Percentiles rank a stretch among this genome's conserved stretches.
Conservation (phyloP, 2,113 vertebrate species). For the Ceuthmochares aereus region DNA sequence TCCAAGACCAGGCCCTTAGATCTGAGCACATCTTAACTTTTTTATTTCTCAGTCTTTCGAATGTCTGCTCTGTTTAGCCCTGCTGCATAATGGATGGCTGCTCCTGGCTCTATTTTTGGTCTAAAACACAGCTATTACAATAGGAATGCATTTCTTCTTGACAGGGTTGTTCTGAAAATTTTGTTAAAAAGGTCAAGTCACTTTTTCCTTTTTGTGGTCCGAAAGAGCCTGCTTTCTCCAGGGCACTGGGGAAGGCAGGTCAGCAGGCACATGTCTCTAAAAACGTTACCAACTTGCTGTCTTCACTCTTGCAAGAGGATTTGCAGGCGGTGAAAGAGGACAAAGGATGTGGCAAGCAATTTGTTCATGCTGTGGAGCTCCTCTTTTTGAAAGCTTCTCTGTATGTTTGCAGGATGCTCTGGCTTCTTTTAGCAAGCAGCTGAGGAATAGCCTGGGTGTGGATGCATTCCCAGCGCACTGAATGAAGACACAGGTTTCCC, state of each 20-base stretch:
- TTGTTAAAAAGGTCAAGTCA: not conserved
- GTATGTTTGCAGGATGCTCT: not conserved
- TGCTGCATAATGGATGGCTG: not conserved
- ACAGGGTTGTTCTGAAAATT: not conserved
- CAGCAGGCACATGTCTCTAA: not conserved
- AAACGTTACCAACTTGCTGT: not conserved
- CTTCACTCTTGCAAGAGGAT: not conserved
- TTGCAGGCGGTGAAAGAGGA: not conserved
- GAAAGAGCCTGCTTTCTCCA: not conserved
- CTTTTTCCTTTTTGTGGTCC: not conserved
- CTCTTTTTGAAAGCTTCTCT: conserved; percentile 14
- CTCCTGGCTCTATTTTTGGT: not conserved
- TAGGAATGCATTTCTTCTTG: not conserved
- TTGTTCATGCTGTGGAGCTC: not conserved
- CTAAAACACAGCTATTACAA: not conserved
- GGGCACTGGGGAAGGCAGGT: not conserved
- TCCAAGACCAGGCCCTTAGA: not conserved
- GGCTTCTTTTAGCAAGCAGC: conserved; percentile 19
- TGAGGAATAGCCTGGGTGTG: not conserved
- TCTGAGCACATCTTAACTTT: not conserved
- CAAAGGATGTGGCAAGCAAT: conserved; percentile 21
- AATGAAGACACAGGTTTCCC: conserved; percentile 18
- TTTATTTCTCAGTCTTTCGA: not conserved
- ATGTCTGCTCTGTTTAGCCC: not conserved
- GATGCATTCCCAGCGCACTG: not conserved